Base-by-base conservation (phyloP, 2,797 vertebrate species). In the Jordanella pulchra region DNA sequence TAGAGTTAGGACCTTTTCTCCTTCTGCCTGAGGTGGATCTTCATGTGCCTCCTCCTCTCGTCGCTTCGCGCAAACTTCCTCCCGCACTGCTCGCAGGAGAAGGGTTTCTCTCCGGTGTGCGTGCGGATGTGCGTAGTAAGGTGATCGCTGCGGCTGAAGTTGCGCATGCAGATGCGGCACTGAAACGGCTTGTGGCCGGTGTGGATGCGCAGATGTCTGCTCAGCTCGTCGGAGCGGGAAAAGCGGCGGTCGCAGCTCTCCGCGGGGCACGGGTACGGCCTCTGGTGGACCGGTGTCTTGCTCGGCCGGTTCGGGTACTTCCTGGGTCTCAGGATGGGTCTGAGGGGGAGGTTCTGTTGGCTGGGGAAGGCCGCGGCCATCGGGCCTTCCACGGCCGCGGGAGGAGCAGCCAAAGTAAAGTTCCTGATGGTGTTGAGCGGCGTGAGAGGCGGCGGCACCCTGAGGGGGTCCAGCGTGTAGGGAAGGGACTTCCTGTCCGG, bases 401-500 rank as follows among this genome's bases (percentile, higher is more conserved):
- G 79, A 2, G 95, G 93, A 0, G 94, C 96, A 0, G 93, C 94
- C 65, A 97, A 89, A 15, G 95, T 97, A 88, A 97, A 98, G 93
- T 97, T 97, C 79, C 96, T 93, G 86, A 98, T 98, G 81, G 97
- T 98, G 91, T 96, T 97, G 44, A 99, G 95, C 0, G 97, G 97
- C 3, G 97, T 98, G 83, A 98, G 95, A 17, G 97, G 96, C 1
- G 97, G 97, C 0, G 96, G 95, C 45, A 95, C 94, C 65, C 96
- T 75, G 54, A 96, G 91, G 2, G 96, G 92, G 76, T 97, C 97
- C 86, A 97, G 89, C 1, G 95, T 92, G 84, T 96, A 97, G 35
- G 96, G 89, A 64, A 97, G 95, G 1, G 96, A 93, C 69, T 98
- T 98, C 79, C 96, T 92, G 50, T 97, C 96, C 44, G 95, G 93